Conservation (phyloP, 2,797 vertebrate species). For the Falco peregrinus region DNA sequence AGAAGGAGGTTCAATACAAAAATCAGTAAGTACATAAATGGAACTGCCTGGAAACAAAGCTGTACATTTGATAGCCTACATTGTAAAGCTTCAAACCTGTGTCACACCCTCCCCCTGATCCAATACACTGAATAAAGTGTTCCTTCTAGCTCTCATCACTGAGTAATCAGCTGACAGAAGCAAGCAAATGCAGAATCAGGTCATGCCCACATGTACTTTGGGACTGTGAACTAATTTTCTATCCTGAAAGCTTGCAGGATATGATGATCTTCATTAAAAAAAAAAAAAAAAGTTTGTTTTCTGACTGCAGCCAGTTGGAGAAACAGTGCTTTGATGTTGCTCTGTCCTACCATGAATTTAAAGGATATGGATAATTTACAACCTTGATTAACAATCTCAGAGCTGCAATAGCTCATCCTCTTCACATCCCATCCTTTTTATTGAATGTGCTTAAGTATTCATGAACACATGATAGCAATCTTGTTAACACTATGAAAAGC, state of each 20-base stretch:
- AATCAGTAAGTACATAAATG: slow-evolving; percentile 17
- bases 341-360: slow-evolving; percentile 10
- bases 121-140: not conserved
- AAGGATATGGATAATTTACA: slow-evolving; percentile 60
- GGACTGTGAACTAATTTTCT: not conserved
- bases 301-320: slow-evolving; percentile 5
- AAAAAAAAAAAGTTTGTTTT: slow-evolving; percentile 5
- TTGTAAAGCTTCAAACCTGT: not conserved
- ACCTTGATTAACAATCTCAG: slow-evolving; percentile 57
- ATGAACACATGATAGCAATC: slow-evolving; percentile 72
- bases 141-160: slow-evolving; percentile 4
- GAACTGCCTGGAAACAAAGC: not conserved
- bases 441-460: slow-evolving; percentile 70
- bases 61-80: not conserved
- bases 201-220: not conserved
- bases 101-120: not conserved
- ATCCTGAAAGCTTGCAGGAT: not conserved
- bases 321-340: not conserved
- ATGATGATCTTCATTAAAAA: not conserved
- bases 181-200: not conserved
- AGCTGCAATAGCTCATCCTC: slow-evolving; percentile 56
- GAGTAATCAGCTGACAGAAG: not conserved
- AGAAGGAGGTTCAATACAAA: slow-evolving; percentile 3
- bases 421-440: slow-evolving; percentile 64
- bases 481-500: slow-evolving; percentile 76